Base-by-base conservation (phyloP, 2,888 invertebrate genomes). In the Lycia hirtaria region DNA sequence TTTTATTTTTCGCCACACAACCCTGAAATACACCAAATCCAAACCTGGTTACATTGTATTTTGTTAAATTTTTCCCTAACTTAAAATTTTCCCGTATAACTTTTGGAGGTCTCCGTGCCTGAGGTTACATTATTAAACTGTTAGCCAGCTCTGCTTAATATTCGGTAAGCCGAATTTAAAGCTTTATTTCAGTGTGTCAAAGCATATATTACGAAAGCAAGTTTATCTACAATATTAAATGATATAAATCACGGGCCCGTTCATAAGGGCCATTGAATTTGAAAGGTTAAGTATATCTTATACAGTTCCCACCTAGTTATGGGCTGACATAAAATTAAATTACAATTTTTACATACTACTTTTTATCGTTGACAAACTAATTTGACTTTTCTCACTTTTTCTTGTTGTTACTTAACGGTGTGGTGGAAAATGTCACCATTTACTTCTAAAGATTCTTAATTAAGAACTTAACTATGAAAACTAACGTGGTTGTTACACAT, bases 221-320 rank as follows among this genome's bases (percentile, higher is more conserved):
- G 33, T 56, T 24, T 33, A 20, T 12, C 14, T 15, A 3, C 22
- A 15, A 50, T 51, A 51, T 51, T 51, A 56, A 47, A 51, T 56
- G 51, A 59, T 56, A 59, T 51, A 59, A 53, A 62, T 56, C 58
- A 59, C 53, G 38, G 35, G 50, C 43, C 45, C 50, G 30, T 32
- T 61, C 37, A 49, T 41, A 51, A 53, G 56, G 51, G 56, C 53
- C 51, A 61, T 61, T 57, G 51, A 57, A 61, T 60, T 61, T 47
- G 45, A 61, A 61, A 51, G 56, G 56, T 57, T 56, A 57, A 53
- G 45, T 50, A 48, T 28, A 20, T 35, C 33, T n/a, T 33, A 17
- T 26, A 37, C 4, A 32, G 48, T 52, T 51, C 32, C 44, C 50
- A 51, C 38, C 22, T 47, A 33, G 47, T 40, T 47, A 28, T 17